Conservation (phyloP, 2,113 vertebrate species). For the Cyrtonyx montezumae region DNA sequence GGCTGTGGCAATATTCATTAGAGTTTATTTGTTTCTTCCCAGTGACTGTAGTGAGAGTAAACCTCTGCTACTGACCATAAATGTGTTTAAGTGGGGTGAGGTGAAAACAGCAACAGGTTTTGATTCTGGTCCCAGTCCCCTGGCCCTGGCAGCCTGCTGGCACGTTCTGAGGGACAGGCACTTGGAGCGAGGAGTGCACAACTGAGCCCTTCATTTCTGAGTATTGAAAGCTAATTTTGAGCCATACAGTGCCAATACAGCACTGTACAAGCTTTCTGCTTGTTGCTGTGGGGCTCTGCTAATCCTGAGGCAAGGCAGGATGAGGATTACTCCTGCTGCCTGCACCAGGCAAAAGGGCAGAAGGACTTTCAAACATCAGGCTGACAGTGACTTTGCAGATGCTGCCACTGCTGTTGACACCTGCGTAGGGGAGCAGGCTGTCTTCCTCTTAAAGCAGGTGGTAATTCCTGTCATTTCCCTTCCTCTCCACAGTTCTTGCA, state of each 20-base stretch:
- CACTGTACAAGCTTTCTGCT: background rate
- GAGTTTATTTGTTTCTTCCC: slow-evolving; percentile 4
- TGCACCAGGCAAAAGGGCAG: background rate
- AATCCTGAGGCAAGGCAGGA: accelerated
- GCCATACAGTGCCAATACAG: background rate
- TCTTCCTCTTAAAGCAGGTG: background rate
- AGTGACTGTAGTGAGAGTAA: background rate
- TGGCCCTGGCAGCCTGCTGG: slow-evolving; percentile 6
- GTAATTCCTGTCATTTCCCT: background rate
- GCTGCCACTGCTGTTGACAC: background rate
- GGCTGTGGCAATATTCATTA: slow-evolving; percentile 35
- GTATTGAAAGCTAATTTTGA: background rate
- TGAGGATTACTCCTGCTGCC: background rate
- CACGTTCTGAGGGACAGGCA: background rate
- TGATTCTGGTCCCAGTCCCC: background rate
- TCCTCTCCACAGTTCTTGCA: background rate
- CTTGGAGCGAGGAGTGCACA: background rate
- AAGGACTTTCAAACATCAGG: background rate
- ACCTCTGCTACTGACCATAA: slow-evolving; percentile 20
- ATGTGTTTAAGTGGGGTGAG: slow-evolving; percentile 44
- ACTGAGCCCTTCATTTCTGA: background rate
- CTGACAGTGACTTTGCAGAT: accelerated
- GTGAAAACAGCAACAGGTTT: slow-evolving; percentile 34
- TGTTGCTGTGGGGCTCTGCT: background rate
- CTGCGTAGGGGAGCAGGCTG: background rate